Evolutionary conservation across 1,140 invertebrate species (phyloP).

Genomic region (Oryctes rhinoceros): DNA sequence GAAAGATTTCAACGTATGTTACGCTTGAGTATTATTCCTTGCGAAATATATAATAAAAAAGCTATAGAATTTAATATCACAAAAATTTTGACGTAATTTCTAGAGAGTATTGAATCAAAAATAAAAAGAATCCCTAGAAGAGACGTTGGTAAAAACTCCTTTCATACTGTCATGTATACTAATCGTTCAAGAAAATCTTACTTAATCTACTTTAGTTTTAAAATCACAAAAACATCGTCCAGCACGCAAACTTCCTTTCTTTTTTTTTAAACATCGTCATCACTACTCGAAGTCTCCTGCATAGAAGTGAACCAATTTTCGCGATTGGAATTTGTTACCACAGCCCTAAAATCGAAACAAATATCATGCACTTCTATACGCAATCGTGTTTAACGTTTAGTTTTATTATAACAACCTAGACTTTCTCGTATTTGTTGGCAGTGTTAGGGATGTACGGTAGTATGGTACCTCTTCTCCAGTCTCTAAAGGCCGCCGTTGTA

Average conservation of each 20-base stretch:
- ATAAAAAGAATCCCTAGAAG: too few relatives aligned
- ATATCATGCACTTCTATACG: not conserved
- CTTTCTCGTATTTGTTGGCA: slow-evolving; percentile 72
- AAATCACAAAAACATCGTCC: slow-evolving; percentile 7
- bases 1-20: too few relatives aligned
- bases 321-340: slow-evolving; percentile 46
- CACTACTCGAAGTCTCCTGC: slow-evolving; percentile 53
- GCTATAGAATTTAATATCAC: not conserved
- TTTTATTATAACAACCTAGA: slow-evolving; percentile 43
- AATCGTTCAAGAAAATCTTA: not conserved
- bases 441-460: slow-evolving; percentile 73
- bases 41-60: not conserved
- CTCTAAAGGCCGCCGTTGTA: slow-evolving; percentile 70
- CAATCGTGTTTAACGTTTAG: not conserved
- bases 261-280: slow-evolving; percentile 47
- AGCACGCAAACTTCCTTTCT: not conserved
- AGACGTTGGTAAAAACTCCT: too few relatives aligned
- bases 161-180: not conserved
- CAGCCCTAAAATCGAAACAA: slow-evolving; percentile 45
- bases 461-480: slow-evolving; percentile 64
- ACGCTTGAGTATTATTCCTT: not conserved
- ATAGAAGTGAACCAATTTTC: slow-evolving; percentile 53
- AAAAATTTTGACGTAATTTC: not conserved
- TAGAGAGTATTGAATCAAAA: not conserved
- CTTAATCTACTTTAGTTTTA: not conserved